Evolutionary conservation across 2,888 invertebrate species (phyloP), one percentile per base, ranked within the genome.

Genomic region (Campoplex capitator): DNA sequence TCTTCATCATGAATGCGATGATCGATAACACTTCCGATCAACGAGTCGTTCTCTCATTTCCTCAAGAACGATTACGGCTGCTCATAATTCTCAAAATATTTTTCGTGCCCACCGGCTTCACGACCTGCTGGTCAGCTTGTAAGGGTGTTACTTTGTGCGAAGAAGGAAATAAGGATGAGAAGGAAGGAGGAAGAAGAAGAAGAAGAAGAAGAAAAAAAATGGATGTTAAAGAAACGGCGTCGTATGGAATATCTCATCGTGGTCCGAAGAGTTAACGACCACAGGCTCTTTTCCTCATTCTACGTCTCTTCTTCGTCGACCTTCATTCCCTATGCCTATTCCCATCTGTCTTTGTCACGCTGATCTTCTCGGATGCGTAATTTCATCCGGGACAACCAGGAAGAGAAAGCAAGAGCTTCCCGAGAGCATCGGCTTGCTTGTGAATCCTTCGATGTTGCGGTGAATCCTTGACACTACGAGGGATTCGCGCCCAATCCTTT

Each of bases 321-420:
- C 84, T 90, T 80, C 84, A 83, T 79, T 84, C 74, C 84, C 84
- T 58, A 85, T 88, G 85, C 84, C 75, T 83, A 86, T 84, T 88
- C 74, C 87, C 85, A 82, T 78, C 84, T 80, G 80, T 83, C 87
- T 84, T 75, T 87, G 85, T 85, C 87, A 65, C 82, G 76, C 77
- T 86, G 79, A 85, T 88, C 80, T 87, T 78, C 88, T 76, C 84
- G 85, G 89, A 91, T 88, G 90, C 91, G 92, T 92, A 92, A 92
- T 92, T 92, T 92, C 89, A 91, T 90, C 88, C 91, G 90, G 89
- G 89, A 90, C 90, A 90, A 92, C 90, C 91, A 89, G 90, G 90
- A 91, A 91, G 90, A 83, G 84, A 62, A 76, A 84, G 76, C 32
- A 62, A 75, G 70, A 48, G 80, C 83, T 74, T 81, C 62, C 68